Percentiles rank a stretch among this genome's conserved stretches.
Conservation (phyloP, 2,797 vertebrate genomes). For the Alcedo quadribrachys region DNA sequence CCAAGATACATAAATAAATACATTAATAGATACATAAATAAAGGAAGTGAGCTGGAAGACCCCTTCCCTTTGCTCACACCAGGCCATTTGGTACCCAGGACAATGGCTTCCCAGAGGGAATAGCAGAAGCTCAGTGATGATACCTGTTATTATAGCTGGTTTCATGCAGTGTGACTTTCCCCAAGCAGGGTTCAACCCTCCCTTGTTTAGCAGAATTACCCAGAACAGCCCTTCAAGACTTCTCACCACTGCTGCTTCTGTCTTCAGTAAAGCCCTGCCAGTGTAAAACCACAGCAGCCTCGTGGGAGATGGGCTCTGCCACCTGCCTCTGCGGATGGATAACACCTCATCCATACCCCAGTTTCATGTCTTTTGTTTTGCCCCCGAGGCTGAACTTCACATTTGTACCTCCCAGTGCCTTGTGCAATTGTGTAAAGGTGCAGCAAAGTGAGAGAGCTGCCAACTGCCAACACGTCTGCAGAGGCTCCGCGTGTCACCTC, state of each 20-base stretch:
- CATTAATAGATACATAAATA: not conserved
- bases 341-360: not conserved
- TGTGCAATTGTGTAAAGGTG: conserved; percentile 64
- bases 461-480: conserved; percentile 44
- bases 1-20: not conserved
- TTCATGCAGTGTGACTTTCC: not conserved
- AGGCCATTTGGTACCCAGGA: not conserved
- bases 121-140: not conserved
- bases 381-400: conserved; percentile 62
- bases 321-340: conserved; percentile 50
- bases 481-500: not conserved
- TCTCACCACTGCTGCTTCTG: not conserved
- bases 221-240: not conserved
- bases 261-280: not conserved
- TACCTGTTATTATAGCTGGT: not conserved
- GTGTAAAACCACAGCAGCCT: not conserved
- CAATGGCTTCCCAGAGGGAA: not conserved
- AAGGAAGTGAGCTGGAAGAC: not conserved
- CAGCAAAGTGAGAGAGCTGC: conserved; percentile 54
- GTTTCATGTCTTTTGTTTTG: conserved; percentile 59
- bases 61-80: not conserved
- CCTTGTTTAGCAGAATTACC: not conserved
- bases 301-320: conserved; percentile 40
- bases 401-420: conserved; percentile 59
- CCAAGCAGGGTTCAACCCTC: not conserved